Conservation (phyloP, 2,888 invertebrate genomes). For the Diadromus collaris region DNA sequence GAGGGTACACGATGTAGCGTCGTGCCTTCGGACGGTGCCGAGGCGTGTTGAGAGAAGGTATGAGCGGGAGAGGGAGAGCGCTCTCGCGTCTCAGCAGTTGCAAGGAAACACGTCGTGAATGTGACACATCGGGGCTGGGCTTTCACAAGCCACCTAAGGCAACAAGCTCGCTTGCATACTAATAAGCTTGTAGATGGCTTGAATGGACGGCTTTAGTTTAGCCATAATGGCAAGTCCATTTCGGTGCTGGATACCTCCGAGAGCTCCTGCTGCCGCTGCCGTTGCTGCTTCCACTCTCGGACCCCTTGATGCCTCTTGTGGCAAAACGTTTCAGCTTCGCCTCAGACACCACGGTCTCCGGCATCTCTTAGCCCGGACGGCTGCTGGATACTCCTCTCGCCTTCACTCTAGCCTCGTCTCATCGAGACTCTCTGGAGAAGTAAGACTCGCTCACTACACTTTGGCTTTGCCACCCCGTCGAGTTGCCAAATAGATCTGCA, state of each 20-base stretch:
- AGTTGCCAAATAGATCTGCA: slow-evolving; percentile 21
- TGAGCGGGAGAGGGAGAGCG: not conserved
- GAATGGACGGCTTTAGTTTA: slow-evolving; percentile 77
- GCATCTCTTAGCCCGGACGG: slow-evolving; percentile 37
- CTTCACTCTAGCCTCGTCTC: slow-evolving; percentile 30
- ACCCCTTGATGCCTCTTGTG: slow-evolving; percentile 59
- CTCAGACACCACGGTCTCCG: slow-evolving; percentile 36
- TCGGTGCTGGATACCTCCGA: slow-evolving; percentile 62
- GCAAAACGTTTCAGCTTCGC: slow-evolving; percentile 65
- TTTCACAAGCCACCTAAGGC: slow-evolving; percentile 76
- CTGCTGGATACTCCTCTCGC: slow-evolving; percentile 36
- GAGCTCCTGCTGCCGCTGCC: slow-evolving; percentile 27
- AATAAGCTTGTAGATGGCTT: slow-evolving; percentile 77
- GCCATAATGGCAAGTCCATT: slow-evolving; percentile 78
- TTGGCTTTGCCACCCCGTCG: not conserved
- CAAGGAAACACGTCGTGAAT: slow-evolving; percentile 75
- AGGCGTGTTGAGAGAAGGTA: slow-evolving; percentile 64
- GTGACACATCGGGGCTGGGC: slow-evolving; percentile 73
- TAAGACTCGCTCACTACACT: slow-evolving; percentile 5
- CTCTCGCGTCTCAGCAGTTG: slow-evolving; percentile 62
- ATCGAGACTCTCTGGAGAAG: slow-evolving; percentile 31
- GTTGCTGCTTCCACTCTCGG: slow-evolving; percentile 57
- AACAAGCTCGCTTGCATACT: slow-evolving; percentile 78
- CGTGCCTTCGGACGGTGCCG: slow-evolving; percentile 25
- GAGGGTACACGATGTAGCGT: slow-evolving; percentile 18